Percentiles rank a stretch among this genome's conserved stretches.
phyloP scores from a whole-genome alignment of 2,113 vertebrate species.

The Mixornis gularis region DNA sequence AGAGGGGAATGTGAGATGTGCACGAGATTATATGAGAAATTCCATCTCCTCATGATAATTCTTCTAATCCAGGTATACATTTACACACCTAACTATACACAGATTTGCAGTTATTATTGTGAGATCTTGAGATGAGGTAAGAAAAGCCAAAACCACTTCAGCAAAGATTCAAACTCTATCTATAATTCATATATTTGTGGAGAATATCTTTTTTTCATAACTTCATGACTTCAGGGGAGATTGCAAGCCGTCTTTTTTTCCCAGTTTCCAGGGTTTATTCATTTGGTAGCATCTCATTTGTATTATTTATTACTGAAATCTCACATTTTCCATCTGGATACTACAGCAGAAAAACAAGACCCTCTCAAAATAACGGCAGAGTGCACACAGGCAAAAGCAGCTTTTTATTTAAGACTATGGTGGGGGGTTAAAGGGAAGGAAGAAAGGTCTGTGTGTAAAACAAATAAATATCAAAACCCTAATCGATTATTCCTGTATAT shows the following conservation, averaged over 20 bases:
- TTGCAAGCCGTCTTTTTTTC: background rate
- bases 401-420: background rate
- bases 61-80: background rate
- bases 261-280: background rate
- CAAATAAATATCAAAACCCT: background rate
- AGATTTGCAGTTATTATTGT: background rate
- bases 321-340: background rate
- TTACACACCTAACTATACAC: background rate
- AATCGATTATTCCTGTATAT: background rate
- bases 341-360: background rate
- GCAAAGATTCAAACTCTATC: background rate
- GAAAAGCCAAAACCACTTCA: background rate
- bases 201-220: background rate
- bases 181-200: background rate
- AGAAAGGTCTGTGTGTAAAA: background rate
- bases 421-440: rapidly evolving
- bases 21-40: background rate
- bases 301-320: background rate
- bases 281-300: background rate
- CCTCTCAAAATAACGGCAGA: background rate
- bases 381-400: background rate
- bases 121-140: background rate
- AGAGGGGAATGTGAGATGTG: background rate
- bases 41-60: background rate
- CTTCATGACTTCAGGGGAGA: background rate